phyloP scores from a whole-genome alignment of 1,140 invertebrate genomes.

The Hylyphantes graminicola region DNA sequence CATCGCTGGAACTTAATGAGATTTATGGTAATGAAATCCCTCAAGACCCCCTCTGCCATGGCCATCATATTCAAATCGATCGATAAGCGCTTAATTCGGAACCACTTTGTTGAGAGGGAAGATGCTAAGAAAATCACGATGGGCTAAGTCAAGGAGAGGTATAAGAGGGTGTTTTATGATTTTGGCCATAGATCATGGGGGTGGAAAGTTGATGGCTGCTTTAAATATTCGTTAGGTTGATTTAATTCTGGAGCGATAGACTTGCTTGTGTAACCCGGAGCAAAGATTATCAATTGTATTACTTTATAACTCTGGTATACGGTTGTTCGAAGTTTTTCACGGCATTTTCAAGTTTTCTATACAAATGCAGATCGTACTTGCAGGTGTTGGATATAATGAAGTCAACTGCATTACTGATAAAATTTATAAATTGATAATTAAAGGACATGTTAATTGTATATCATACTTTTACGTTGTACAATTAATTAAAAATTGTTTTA shows the following conservation, averaged over 20 bases:
- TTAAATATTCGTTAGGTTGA: slow-evolving; percentile 30
- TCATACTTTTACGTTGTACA: too few relatives aligned
- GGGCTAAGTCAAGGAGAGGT: slow-evolving; percentile 23
- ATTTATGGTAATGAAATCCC: slow-evolving; percentile 60
- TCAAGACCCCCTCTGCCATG: slow-evolving; percentile 22
- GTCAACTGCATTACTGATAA: too few relatives aligned
- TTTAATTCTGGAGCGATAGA: slow-evolving; percentile 18
- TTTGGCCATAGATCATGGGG: slow-evolving; percentile 30
- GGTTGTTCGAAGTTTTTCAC: too few relatives aligned
- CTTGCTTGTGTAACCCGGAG: neutral
- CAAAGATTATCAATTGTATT: too few relatives aligned
- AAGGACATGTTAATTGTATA: too few relatives aligned
- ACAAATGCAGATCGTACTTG: too few relatives aligned
- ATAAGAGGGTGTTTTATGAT: slow-evolving; percentile 50
- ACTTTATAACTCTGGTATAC: too few relatives aligned
- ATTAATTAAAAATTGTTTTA: too few relatives aligned
- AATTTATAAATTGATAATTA: too few relatives aligned
- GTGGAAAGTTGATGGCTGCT: slow-evolving; percentile 42
- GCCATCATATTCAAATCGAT: slow-evolving; percentile 59
- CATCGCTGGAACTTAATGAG: slow-evolving; percentile 57
- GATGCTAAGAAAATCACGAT: slow-evolving; percentile 38
- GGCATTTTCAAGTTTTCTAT: too few relatives aligned
- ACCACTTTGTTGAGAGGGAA: slow-evolving; percentile 48
- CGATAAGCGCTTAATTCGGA: slow-evolving; percentile 54
- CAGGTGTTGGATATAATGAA: too few relatives aligned